A percentile compares a stretch with the other conserved stretches of the same genome.
Conservation (phyloP, 2,113 vertebrate genomes). For the Chloebia gouldiae region DNA sequence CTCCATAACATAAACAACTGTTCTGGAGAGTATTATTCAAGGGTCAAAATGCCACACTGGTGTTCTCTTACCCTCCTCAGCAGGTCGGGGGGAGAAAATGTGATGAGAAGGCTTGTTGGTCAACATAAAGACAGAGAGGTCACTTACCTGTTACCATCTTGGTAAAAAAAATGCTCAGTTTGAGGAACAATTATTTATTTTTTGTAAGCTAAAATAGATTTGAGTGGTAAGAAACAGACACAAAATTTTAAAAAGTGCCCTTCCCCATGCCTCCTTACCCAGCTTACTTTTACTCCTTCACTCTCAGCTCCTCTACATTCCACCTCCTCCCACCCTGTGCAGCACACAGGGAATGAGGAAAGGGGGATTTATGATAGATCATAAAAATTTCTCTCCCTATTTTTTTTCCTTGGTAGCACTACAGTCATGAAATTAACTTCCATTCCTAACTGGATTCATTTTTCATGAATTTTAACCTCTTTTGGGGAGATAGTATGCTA, state of each 20-base stretch:
- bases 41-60: not conserved
- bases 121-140: not conserved
- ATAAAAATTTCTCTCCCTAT: not conserved
- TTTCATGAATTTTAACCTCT: not conserved
- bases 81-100: not conserved
- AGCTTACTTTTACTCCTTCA: not conserved
- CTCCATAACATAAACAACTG: not conserved
- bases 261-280: not conserved
- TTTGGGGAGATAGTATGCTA: not conserved
- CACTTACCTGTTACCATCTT: not conserved
- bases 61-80: not conserved
- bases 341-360: not conserved
- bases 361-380: not conserved
- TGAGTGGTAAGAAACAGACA: not conserved
- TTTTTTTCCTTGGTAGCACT: not conserved
- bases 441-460: not conserved
- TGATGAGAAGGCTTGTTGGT: not conserved
- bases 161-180: not conserved
- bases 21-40: not conserved
- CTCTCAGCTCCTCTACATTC: not conserved
- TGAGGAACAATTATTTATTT: not conserved
- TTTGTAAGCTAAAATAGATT: not conserved
- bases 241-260: not conserved
- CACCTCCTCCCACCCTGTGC: rapidly evolving
- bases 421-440: not conserved